Evolutionary conservation across 1,140 invertebrate genomes (phyloP).

Genomic region (Penaeus japonicus): DNA sequence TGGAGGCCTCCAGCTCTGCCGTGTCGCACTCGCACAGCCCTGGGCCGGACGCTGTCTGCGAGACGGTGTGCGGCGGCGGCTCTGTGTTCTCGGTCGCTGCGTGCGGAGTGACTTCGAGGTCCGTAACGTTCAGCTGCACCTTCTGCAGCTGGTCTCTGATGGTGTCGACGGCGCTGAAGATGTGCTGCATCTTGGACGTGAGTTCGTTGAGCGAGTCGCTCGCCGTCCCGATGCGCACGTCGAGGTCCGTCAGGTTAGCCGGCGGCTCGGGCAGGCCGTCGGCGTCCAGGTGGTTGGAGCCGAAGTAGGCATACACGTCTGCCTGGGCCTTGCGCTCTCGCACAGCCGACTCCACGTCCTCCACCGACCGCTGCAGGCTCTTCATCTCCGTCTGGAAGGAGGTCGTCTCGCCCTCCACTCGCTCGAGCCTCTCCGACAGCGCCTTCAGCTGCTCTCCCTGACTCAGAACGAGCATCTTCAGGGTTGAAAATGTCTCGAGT

Average conservation of each 20-base stretch:
- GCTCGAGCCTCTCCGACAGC: neutral
- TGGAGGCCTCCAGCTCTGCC: neutral
- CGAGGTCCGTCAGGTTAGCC: neutral
- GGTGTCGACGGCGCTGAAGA: neutral
- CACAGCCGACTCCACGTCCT: neutral
- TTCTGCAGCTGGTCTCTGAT: neutral
- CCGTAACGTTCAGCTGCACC: neutral
- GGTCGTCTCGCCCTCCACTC: neutral
- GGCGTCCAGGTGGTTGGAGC: too few species aligned
- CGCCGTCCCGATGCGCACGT: neutral
- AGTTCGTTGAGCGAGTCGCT: neutral
- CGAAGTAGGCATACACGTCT: too few species aligned
- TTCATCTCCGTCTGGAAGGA: neutral
- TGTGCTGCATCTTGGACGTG: neutral
- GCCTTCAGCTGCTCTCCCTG: conserved; percentile 10
- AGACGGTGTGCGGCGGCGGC: neutral
- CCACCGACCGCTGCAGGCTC: neutral
- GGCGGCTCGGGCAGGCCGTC: neutral
- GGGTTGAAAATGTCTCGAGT: conserved; percentile 23
- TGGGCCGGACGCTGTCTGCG: neutral
- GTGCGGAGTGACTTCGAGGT: neutral
- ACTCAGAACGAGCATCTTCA: neutral
- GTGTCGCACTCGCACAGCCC: neutral
- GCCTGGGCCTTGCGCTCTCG: too few species aligned
- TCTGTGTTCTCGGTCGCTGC: neutral